A percentile compares a stretch with the other conserved stretches of the same genome.
phyloP scores from a whole-genome alignment of 2,888 invertebrate species.

The Carpatolechia fugitivella region DNA sequence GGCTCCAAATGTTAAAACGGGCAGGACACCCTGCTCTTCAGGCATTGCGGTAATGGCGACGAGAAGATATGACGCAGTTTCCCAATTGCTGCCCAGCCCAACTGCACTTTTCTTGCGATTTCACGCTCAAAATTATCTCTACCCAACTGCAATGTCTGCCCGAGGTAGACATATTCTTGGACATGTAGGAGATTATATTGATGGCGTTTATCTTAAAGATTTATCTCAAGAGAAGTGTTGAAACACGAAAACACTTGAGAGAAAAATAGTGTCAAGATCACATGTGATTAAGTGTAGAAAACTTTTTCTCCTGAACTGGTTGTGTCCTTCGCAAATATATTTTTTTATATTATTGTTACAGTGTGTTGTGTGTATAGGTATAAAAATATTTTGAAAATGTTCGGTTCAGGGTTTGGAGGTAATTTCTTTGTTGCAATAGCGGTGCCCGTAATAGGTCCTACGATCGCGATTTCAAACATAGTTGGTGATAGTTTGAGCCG shows the following conservation, averaged over 20 bases:
- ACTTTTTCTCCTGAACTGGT: background rate
- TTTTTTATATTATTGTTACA: background rate
- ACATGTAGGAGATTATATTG: too few relatives aligned
- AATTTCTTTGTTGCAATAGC: background rate
- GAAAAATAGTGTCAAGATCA: background rate
- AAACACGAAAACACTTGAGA: background rate
- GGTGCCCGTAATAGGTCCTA: slow-evolving; percentile 1
- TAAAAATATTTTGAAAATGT: slow-evolving; percentile 7
- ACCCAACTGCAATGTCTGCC: too few relatives aligned
- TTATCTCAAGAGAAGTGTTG: background rate
- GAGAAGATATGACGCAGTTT: too few relatives aligned
- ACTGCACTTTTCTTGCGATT: too few relatives aligned
- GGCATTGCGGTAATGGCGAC: too few relatives aligned
- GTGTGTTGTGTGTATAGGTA: too few relatives aligned
- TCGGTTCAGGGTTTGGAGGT: slow-evolving; percentile 2
- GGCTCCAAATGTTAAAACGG: too few relatives aligned
- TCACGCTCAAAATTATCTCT: too few relatives aligned
- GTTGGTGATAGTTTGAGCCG: background rate
- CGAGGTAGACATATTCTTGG: too few relatives aligned
- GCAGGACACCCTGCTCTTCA: too few relatives aligned
- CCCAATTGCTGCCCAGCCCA: too few relatives aligned
- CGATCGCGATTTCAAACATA: background rate
- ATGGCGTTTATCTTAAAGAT: background rate
- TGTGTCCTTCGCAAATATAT: background rate
- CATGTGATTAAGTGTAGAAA: too few relatives aligned